Percentiles rank a stretch among this genome's conserved stretches.
These are phyloP conservation scores for Sebastes kiyomatsui DNA, from an alignment of 2,797 vertebrate genomes.

Conservation along the genomic window DNA sequence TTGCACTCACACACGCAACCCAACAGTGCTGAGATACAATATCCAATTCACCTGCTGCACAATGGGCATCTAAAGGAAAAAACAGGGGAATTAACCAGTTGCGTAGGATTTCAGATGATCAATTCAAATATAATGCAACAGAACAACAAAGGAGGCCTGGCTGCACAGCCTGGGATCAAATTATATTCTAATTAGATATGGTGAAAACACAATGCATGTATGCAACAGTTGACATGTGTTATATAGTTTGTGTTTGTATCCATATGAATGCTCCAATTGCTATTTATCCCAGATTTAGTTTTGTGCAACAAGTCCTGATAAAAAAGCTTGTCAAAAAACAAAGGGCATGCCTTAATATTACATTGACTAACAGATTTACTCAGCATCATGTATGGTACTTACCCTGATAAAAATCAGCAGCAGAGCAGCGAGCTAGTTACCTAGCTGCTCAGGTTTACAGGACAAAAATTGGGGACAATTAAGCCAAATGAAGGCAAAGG, in stretches of 20 bases:
- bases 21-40: slow-evolving; percentile 98
- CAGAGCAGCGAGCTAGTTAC: slow-evolving; percentile 70
- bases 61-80: slow-evolving; percentile 99
- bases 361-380: slow-evolving; percentile 54
- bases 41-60: slow-evolving; percentile 98
- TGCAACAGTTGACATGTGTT: background rate
- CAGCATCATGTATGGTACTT: slow-evolving; percentile 71
- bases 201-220: background rate
- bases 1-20: slow-evolving; percentile 99
- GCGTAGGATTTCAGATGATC: slow-evolving; percentile 69
- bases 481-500: slow-evolving; percentile 89
- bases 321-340: slow-evolving; percentile 57
- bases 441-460: slow-evolving; percentile 70
- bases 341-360: slow-evolving; percentile 72
- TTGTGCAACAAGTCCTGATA: slow-evolving; percentile 79
- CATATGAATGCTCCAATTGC: slow-evolving; percentile 1
- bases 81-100: slow-evolving; percentile 95
- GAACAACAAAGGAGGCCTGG: slow-evolving; percentile 76
- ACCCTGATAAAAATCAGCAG: slow-evolving; percentile 75
- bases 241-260: background rate
- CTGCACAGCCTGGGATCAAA: slow-evolving; percentile 70
- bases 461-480: slow-evolving; percentile 74
- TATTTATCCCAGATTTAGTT: slow-evolving; percentile 45
- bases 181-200: slow-evolving; percentile 13
- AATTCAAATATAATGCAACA: slow-evolving; percentile 73